phyloP scores from a whole-genome alignment of 30 jellyfish, hydroid and myxozoan species.

The Aurelia sp. region DNA sequence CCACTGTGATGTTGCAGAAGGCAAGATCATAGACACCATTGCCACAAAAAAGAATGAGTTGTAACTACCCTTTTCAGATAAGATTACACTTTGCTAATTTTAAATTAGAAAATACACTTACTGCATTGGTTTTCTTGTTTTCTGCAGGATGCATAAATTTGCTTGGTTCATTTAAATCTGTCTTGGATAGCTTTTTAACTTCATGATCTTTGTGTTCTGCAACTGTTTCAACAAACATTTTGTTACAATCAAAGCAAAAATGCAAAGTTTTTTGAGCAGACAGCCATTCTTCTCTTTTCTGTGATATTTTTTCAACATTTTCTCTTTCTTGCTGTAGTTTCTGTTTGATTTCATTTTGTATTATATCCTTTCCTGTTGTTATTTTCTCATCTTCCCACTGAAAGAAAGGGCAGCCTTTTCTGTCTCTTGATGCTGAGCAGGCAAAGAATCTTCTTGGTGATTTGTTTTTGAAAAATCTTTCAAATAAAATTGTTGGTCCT shows the following conservation, averaged over 20 bases:
- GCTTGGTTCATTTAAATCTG: conserved; percentile 71
- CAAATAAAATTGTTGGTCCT: conserved; percentile 94
- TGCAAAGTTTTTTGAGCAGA: background rate
- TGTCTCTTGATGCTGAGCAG: conserved; percentile 96
- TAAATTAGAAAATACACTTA: background rate
- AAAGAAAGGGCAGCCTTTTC: conserved; percentile 87
- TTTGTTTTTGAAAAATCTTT: conserved; percentile 63
- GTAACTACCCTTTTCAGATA: too few species aligned
- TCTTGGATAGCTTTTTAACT: conserved; percentile 13
- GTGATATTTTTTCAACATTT: conserved; percentile 13
- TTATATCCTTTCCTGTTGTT: conserved; percentile 61
- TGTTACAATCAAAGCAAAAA: conserved; percentile 73
- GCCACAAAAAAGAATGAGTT: too few species aligned
- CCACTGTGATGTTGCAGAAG: too few species aligned
- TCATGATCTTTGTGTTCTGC: conserved; percentile 51
- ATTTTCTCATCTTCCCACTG: conserved; percentile 88
- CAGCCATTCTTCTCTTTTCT: conserved; percentile 4
- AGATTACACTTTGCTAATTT: too few species aligned
- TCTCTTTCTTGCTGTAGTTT: conserved; percentile 37
- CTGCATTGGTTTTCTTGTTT: conserved; percentile 91
- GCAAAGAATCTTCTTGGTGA: conserved; percentile 76
- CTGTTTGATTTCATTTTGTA: conserved; percentile 43
- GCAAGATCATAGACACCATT: too few species aligned
- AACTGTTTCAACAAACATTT: background rate
- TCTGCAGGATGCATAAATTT: conserved; percentile 69